Evolutionary conservation across 64 coral and sea anemone genomes (phyloP).

Genomic region (Montipora cactus): DNA sequence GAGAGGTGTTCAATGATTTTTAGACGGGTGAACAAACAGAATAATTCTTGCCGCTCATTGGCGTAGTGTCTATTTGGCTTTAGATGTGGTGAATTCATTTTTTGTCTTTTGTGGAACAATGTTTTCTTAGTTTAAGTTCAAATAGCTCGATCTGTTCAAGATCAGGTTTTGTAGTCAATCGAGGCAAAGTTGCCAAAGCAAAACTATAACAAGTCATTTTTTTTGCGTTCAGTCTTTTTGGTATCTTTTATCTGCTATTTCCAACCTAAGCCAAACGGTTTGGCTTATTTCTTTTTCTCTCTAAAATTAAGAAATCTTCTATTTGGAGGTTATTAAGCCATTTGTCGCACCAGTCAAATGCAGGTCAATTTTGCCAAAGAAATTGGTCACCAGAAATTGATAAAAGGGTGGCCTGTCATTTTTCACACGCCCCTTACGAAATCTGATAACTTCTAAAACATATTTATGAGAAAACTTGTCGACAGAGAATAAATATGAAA

Average conservation of each 20-base stretch:
- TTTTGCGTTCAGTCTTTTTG: background rate
- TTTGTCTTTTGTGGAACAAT: background rate
- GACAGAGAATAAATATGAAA: too few relatives aligned
- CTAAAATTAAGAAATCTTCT: background rate
- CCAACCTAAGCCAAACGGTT: background rate
- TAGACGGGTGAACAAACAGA: conserved; percentile 4
- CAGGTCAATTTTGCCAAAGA: conserved; percentile 10
- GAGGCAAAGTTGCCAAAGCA: background rate
- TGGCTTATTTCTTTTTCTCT: background rate
- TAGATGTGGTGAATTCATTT: background rate
- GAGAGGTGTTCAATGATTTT: conserved; percentile 36
- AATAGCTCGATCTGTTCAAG: background rate
- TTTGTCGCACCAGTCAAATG: background rate
- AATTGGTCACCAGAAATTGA: conserved; percentile 15
- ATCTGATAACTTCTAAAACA: background rate
- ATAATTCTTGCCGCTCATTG: background rate
- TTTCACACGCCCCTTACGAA: background rate
- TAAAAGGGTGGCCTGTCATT: background rate
- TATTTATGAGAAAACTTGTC: too few relatives aligned
- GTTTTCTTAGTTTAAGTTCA: background rate
- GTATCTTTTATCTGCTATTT: too few relatives aligned
- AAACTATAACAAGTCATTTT: background rate
- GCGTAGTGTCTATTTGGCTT: background rate
- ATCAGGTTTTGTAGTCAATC: background rate
- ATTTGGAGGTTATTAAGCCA: background rate